These are phyloP conservation scores for Parnassius orleans DNA, from an alignment of 2,888 invertebrate species.

Conservation along the genomic window DNA sequence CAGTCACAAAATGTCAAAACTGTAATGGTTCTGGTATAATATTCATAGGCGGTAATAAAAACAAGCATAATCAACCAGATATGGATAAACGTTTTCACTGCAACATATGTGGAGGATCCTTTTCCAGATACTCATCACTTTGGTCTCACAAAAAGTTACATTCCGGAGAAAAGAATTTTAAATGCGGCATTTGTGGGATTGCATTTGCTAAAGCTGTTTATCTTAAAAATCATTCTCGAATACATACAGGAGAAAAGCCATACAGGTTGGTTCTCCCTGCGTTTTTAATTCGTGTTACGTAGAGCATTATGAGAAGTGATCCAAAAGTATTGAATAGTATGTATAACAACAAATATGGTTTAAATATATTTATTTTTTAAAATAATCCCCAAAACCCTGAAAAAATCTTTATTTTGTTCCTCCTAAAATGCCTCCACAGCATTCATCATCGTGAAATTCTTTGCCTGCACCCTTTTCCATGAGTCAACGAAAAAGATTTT, in stretches of 20 bases:
- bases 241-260: constrained; percentile 88
- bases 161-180: constrained; percentile 91
- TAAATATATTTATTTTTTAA: too few relatives aligned
- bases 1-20: constrained; percentile 93
- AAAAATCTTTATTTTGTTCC: too few relatives aligned
- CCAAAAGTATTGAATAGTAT: too few relatives aligned
- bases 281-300: constrained; percentile 2
- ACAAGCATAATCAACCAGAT: constrained; percentile 80
- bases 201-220: constrained; percentile 95
- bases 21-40: constrained; percentile 94
- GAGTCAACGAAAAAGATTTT: too few relatives aligned
- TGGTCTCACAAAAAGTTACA: constrained; percentile 95
- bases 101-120: constrained; percentile 92
- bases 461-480: too few relatives aligned
- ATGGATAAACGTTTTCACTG: constrained; percentile 93
- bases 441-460: too few relatives aligned
- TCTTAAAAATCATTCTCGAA: constrained; percentile 92
- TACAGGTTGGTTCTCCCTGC: constrained; percentile 53
- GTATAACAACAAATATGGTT: too few relatives aligned
- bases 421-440: too few relatives aligned
- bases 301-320: not conserved
- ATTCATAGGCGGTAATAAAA: constrained; percentile 85
- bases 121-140: constrained; percentile 91
- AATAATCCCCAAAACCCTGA: too few relatives aligned
- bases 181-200: constrained; percentile 92